phyloP scores from a whole-genome alignment of 2,888 invertebrate genomes.

The Acholoe squamosa region DNA sequence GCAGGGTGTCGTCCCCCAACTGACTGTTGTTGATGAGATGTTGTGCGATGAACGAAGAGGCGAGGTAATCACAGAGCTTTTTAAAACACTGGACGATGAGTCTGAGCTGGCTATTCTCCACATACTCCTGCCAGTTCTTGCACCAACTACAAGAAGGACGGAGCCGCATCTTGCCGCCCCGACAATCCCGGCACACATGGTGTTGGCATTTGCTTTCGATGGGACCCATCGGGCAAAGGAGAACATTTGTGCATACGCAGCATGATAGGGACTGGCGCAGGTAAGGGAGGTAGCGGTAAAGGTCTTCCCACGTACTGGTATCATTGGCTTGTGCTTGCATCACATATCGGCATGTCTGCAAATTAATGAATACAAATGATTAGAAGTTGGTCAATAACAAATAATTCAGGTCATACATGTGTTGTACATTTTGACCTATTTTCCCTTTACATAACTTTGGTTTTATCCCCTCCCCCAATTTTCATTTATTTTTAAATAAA shows the following conservation, averaged over 20 bases:
- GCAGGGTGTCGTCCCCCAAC: conserved; percentile 76
- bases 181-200: conserved; percentile 92
- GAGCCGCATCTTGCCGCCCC: conserved; percentile 92
- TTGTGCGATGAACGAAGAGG: conserved; percentile 79
- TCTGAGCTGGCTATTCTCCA: conserved; percentile 91
- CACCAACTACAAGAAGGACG: conserved; percentile 94
- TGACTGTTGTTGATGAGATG: conserved; percentile 67
- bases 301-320: conserved; percentile 90
- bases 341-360: conserved; percentile 89
- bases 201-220: conserved; percentile 92
- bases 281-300: conserved; percentile 92
- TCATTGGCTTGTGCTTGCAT: conserved; percentile 88
- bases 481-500: too few species aligned
- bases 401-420: too few species aligned
- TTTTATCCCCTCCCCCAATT: too few species aligned
- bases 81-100: conserved; percentile 94
- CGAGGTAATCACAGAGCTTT: conserved; percentile 92
- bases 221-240: conserved; percentile 92
- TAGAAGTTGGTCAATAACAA: too few species aligned
- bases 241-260: conserved; percentile 92
- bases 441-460: too few species aligned
- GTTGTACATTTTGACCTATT: too few species aligned
- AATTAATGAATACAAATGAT: conserved; percentile 85
- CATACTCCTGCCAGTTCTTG: conserved; percentile 91
- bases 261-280: conserved; percentile 94